phyloP scores from a whole-genome alignment of 2,113 vertebrate genomes.

The Silurus glanis region DNA sequence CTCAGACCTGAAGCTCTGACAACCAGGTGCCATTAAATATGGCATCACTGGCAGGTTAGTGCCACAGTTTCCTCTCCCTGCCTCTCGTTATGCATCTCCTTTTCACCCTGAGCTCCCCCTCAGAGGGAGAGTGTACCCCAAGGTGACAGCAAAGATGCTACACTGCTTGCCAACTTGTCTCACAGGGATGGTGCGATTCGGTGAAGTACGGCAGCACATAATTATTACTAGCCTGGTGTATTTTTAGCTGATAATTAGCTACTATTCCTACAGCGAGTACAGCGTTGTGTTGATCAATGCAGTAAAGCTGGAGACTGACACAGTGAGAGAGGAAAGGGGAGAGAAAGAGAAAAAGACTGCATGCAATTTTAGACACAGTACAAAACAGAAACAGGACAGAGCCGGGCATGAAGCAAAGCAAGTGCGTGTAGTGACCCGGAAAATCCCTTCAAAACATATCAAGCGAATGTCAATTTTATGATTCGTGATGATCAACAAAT shows the following conservation, averaged over 20 bases:
- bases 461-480: not conserved
- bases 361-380: constrained; percentile 19
- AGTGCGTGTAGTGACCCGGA: not conserved
- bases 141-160: constrained; percentile 45
- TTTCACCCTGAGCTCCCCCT: not conserved
- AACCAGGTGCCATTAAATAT: not conserved
- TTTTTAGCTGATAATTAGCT: constrained; percentile 60
- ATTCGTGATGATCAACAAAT: not conserved
- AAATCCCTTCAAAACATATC: not conserved
- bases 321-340: constrained; percentile 9
- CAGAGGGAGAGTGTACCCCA: constrained; percentile 25
- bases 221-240: constrained; percentile 57
- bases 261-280: constrained; percentile 51
- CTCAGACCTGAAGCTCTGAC: constrained; percentile 20
- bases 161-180: constrained; percentile 16
- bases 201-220: constrained; percentile 40
- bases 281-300: constrained; percentile 49
- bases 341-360: not conserved
- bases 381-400: not conserved
- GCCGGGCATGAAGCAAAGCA: not conserved
- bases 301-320: constrained; percentile 20
- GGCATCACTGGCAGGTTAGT: constrained; percentile 16
- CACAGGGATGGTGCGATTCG: not conserved
- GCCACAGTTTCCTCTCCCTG: constrained; percentile 12
- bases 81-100: not conserved